Evolutionary conservation across 2,888 invertebrate species (phyloP).

Genomic region (Sphecodes monilicornis): DNA sequence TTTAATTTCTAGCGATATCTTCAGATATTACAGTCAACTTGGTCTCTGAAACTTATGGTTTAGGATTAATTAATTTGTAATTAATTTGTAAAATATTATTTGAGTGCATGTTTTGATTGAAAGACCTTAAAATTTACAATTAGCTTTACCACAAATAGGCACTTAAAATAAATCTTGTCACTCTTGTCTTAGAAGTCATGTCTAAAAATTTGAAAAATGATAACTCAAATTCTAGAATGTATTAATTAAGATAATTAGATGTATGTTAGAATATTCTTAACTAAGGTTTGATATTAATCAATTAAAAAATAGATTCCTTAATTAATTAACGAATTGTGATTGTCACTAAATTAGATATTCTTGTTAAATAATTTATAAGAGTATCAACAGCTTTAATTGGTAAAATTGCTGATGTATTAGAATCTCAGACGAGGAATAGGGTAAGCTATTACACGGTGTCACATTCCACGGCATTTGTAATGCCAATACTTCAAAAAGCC

Average conservation of each 20-base stretch:
- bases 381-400: background rate
- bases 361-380: conserved; percentile 10
- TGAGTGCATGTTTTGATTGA: background rate
- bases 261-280: background rate
- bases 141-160: background rate
- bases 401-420: conserved; percentile 4
- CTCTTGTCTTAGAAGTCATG: background rate
- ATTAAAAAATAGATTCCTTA: background rate
- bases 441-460: background rate
- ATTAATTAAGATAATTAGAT: background rate
- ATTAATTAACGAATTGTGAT: conserved; percentile 3
- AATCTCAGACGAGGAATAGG: background rate
- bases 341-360: conserved; percentile 3
- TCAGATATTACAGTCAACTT: background rate
- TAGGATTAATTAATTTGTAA: background rate
- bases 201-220: background rate
- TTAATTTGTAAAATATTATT: background rate
- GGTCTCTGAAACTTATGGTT: background rate
- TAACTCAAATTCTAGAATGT: background rate
- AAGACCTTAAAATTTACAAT: background rate
- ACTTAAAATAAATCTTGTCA: background rate
- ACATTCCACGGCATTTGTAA: background rate
- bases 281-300: background rate
- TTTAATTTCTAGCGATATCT: background rate
- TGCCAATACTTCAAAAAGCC: background rate